Evolutionary conservation across 2,113 vertebrate species (phyloP).

Genomic region (Micromys minutus): DNA sequence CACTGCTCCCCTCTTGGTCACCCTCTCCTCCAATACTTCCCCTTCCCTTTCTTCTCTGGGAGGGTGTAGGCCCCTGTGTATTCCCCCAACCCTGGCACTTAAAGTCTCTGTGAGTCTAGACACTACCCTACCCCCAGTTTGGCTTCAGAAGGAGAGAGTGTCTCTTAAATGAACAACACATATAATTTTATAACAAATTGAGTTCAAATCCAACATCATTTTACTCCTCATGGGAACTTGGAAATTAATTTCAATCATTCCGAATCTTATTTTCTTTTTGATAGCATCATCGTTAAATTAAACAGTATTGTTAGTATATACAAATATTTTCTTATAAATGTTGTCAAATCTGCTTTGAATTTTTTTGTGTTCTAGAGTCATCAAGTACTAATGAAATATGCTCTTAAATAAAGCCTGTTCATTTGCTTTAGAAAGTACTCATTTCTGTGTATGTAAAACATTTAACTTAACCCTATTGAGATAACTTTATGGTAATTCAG

Average conservation of each 20-base stretch:
- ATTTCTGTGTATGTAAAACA: not conserved
- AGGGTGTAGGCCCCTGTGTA: too few species aligned
- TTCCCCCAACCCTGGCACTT: too few species aligned
- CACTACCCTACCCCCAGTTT: too few species aligned
- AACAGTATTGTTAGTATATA: not conserved
- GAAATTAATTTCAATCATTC: not conserved
- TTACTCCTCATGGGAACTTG: not conserved
- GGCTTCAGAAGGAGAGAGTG: too few species aligned
- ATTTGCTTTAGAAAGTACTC: not conserved
- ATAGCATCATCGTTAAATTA: not conserved
- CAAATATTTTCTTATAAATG: not conserved
- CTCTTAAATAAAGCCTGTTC: not conserved
- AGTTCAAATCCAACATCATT: not conserved
- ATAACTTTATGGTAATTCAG: constrained; percentile 69
- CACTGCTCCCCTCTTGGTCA: too few species aligned
- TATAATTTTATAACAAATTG: not conserved
- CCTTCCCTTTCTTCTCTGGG: too few species aligned
- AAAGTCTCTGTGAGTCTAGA: too few species aligned
- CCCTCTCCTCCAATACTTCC: too few species aligned
- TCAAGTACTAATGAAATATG: not conserved
- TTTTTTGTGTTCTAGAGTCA: not conserved
- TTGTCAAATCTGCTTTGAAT: not conserved
- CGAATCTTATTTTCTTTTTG: constrained; percentile 8
- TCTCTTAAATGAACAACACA: not conserved
- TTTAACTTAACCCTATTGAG: constrained; percentile 66